These are phyloP conservation scores for Actias luna DNA, from an alignment of 2,888 invertebrate genomes.

Conservation along the genomic window DNA sequence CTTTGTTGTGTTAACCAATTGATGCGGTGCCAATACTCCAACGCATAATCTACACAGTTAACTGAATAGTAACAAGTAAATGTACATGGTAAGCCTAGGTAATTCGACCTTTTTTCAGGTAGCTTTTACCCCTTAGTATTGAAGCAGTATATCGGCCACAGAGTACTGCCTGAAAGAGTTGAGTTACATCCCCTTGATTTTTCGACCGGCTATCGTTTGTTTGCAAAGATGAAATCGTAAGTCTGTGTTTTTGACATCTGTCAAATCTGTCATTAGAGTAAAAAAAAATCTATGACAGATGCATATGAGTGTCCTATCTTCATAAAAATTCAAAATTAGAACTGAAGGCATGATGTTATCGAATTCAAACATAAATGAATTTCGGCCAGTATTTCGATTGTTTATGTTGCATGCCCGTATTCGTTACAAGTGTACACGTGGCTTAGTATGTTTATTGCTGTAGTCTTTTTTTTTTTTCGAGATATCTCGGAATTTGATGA, in stretches of 20 bases:
- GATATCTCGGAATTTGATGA: conserved; percentile 3
- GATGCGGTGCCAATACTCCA: conserved; percentile 25
- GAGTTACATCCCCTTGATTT: conserved; percentile 33
- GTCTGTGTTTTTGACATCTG: conserved; percentile 10
- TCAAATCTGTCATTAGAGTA: not conserved
- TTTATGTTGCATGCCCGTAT: not conserved
- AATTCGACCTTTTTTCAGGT: conserved; percentile 31
- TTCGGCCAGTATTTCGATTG: not conserved
- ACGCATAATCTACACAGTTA: conserved; percentile 18
- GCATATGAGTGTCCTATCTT: not conserved
- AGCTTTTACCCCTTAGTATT: conserved; percentile 31
- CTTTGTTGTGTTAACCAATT: conserved; percentile 28
- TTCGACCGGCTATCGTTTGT: conserved; percentile 30
- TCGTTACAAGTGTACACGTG: conserved; percentile 1
- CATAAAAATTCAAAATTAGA: conserved; percentile 10
- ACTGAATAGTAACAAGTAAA: not conserved
- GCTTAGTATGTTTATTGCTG: not conserved
- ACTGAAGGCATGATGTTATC: not conserved
- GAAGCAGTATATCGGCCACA: conserved; percentile 29
- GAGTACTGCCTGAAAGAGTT: conserved; percentile 28
- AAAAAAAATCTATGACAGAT: conserved; percentile 5
- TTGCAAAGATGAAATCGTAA: conserved; percentile 20
- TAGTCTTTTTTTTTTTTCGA: not conserved
- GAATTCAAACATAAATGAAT: conserved; percentile 16
- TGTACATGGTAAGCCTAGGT: conserved; percentile 21